Base-by-base conservation (phyloP, 2,113 vertebrate species). In the Pterocles burchelli region DNA sequence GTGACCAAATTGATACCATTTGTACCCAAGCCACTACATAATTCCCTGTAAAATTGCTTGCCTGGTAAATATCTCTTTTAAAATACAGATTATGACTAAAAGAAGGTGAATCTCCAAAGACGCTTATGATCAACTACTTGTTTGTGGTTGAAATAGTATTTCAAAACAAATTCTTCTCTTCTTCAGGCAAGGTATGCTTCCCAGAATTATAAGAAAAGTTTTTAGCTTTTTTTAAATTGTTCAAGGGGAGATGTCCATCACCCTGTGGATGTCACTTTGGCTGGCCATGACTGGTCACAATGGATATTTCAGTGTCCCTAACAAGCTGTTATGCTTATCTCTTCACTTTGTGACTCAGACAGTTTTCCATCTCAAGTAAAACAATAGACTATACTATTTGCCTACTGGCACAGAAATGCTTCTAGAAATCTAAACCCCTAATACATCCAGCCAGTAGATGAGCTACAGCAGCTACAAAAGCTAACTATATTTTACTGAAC, bases 211-310 rank as follows among this genome's bases (percentile, higher is more conserved):
- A 70, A 61, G 9, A 10, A 22, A 63, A 70, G 4, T 41, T 66
- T 85, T 82, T 21, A 67, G 12, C 11, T 6, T 52, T 38, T 62
- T 55, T 31, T 5, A 63, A 72, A 45, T 15, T 7, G 2, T n/a
- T 73, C 10, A 49, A 48, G 26, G 33, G 76, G 21, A 70, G 25
- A 28, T 4, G 65, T 79, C 17, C 12, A 33, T 48, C 25, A 9
- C 10, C 15, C 55, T 19, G 5, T 31, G 17, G 10, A 41, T 36
- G 10, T 36, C 66, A 66, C 10, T 18, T 45, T 21, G 2, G 0
- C 24, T 38, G 45, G 7, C 25, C 11, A 1, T 65, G n/a, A n/a
- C 48, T 36, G 8, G 59, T 79, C 67, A 79, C n/a, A 57, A n/a
- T 7, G 25, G 36, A 7, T 68, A 65, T 73, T 85, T 90, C 46